Conservation (phyloP, 53 echinoderm and acorn worm species). For the Glandiceps talaboti region DNA sequence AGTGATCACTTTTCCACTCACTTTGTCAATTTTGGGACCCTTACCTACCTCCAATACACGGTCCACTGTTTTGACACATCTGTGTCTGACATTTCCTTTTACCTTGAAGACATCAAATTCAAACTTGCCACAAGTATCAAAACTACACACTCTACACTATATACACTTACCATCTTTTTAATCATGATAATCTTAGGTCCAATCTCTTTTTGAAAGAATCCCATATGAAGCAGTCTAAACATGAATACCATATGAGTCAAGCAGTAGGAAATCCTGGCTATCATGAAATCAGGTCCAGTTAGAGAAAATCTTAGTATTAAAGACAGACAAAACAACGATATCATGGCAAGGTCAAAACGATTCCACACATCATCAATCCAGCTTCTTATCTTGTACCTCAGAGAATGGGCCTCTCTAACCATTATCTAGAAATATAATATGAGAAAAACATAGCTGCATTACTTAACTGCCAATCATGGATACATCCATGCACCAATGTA, state of each 20-base stretch:
- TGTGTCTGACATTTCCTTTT: no score
- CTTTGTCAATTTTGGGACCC: no score
- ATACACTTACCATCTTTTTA: background rate
- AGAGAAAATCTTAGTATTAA: background rate
- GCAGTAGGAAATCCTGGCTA: background rate
- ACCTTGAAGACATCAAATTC: no score
- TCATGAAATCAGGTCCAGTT: background rate
- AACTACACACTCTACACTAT: no score
- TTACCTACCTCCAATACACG: no score
- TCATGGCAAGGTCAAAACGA: background rate
- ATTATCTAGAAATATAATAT: background rate
- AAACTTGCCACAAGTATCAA: no score
- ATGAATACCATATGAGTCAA: background rate
- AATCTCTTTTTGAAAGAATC: background rate
- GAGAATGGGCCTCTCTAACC: background rate
- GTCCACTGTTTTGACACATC: no score
- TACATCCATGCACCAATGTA: no score
- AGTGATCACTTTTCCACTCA: no score
- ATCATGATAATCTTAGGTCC: background rate
- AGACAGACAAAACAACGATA: background rate
- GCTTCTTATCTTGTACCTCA: background rate
- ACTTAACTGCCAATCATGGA: no score
- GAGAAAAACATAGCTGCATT: no score
- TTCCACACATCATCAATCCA: background rate
- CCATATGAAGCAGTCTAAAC: background rate